Percentiles rank a stretch among this genome's conserved stretches.
Conservation (phyloP, 2,797 vertebrate species). For the Rhinichthys osculus region DNA sequence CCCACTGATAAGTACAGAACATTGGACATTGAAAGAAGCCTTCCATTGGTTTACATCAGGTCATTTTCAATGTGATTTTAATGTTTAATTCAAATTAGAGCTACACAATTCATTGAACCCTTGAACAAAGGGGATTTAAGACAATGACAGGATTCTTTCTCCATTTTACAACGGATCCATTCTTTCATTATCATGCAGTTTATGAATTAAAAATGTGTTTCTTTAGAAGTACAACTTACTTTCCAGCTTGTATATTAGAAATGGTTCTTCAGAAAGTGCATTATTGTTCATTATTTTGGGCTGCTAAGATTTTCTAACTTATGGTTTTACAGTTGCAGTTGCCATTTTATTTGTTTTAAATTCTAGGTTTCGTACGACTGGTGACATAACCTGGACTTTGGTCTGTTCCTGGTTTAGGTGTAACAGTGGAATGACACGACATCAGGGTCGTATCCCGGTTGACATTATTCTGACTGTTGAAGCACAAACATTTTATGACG, state of each 20-base stretch:
- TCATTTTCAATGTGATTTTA: conserved; percentile 52
- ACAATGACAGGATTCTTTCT: background rate
- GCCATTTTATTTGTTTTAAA: background rate
- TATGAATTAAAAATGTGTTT: background rate
- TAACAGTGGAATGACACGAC: conserved; percentile 42
- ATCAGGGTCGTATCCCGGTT: background rate
- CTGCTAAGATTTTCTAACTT: background rate
- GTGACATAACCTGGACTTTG: conserved; percentile 57
- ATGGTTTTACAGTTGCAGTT: background rate
- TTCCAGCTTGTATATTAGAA: background rate
- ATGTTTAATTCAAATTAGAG: conserved; percentile 15
- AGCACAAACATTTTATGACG: background rate
- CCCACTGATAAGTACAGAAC: conserved; percentile 78
- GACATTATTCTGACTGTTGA: background rate
- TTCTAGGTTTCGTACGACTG: conserved; percentile 23
- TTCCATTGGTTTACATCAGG: conserved; percentile 65
- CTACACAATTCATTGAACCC: background rate
- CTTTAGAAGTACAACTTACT: background rate
- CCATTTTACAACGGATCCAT: background rate
- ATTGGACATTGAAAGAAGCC: conserved; percentile 74
- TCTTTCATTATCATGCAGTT: background rate
- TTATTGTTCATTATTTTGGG: background rate
- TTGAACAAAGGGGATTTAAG: background rate
- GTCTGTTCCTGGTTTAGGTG: conserved; percentile 38
- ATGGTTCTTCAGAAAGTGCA: background rate